Evolutionary conservation across 2,113 vertebrate genomes (phyloP), one percentile per base, ranked within the genome.

Genomic region (Gobius niger): DNA sequence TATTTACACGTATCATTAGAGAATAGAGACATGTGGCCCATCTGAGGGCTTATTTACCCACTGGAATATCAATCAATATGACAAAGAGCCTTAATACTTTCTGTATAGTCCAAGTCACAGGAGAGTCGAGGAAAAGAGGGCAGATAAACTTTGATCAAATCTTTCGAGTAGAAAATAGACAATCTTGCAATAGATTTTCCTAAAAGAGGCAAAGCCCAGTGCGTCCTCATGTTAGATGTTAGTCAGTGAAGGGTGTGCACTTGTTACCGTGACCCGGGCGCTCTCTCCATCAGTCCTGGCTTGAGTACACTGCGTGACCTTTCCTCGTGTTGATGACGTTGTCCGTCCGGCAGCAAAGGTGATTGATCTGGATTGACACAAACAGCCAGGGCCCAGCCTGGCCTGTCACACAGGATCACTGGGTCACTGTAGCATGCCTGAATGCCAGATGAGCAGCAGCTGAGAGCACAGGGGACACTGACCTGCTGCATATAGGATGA

Each of bases 331-430:
- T 88, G 85, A 90, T 91, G 88, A 81, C 85, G 82, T 84, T 80
- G 83, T 85, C 80, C 41, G 83, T 91, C 88, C 88, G 87, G 90
- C 82, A 86, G 83, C 87, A 81, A 83, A 87, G 79, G 89, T 90
- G 91, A 92, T 89, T 90, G 90, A 92, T 92, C 88, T 85, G 86
- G 87, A 82, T 85, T 90, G 91, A 92, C 91, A 92, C 84, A 89
- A 88, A 91, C 85, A 90, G 89, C 85, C 77, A 89, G 83, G 77
- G 80, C 81, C 84, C 83, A 85, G 81, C 81, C 80, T 82, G 80
- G 85, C 84, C 87, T 89, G 90, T 90, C 90, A 90, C 85, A 90
- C 82, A 87, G 77, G 85, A 91, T 91, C 87, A 89, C 86, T 80
- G 80, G 88, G 86, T 87, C 85, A 85, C 73, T 86, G 85, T 83